phyloP scores from a whole-genome alignment of 2,888 invertebrate genomes.

The Griposia aprilina region DNA sequence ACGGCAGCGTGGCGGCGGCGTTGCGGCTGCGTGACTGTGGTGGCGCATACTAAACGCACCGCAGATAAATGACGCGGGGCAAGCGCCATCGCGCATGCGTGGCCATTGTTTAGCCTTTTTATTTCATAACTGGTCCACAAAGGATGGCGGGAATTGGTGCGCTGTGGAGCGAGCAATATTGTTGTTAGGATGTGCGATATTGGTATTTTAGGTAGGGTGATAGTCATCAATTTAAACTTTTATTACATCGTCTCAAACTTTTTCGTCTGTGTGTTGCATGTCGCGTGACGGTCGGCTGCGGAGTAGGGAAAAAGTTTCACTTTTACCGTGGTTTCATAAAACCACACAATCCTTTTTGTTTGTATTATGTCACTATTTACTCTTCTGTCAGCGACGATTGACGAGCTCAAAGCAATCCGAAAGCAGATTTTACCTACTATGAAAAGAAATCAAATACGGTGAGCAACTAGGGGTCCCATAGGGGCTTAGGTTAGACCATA shows the following conservation, averaged over 20 bases:
- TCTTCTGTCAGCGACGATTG: background rate
- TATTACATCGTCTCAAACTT: no score
- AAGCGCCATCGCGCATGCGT: slow-evolving; percentile 56
- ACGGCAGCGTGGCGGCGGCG: slow-evolving; percentile 47
- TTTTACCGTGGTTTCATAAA: no score
- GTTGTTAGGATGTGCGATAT: slow-evolving; percentile 35
- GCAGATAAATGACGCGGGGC: slow-evolving; percentile 63
- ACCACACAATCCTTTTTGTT: no score
- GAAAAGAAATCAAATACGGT: background rate
- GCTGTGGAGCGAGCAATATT: slow-evolving; percentile 28
- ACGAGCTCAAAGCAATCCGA: background rate
- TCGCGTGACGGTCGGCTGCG: no score
- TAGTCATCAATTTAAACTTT: background rate
- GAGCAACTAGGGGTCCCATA: background rate
- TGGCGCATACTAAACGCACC: slow-evolving; percentile 59
- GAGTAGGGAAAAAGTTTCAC: no score
- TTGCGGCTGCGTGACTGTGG: slow-evolving; percentile 41
- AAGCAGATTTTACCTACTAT: background rate
- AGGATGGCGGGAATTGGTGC: slow-evolving; percentile 52
- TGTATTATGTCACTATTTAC: background rate
- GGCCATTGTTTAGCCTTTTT: slow-evolving; percentile 52
- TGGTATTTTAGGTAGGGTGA: background rate
- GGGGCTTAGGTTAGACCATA: background rate
- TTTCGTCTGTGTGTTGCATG: no score
- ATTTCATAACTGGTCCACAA: slow-evolving; percentile 61